phyloP scores from a whole-genome alignment of 2,797 vertebrate genomes.

The Sebastes hubbsi region DNA sequence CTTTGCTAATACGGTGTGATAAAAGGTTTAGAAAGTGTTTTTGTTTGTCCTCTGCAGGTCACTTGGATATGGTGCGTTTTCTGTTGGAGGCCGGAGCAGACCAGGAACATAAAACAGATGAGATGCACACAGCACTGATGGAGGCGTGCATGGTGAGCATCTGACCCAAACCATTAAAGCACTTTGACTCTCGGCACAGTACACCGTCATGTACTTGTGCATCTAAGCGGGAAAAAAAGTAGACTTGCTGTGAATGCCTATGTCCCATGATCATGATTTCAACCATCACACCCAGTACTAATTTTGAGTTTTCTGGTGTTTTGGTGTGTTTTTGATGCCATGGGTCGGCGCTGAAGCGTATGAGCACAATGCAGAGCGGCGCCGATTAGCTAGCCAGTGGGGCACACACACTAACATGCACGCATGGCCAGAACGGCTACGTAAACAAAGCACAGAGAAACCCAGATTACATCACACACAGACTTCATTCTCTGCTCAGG shows the following conservation, averaged over 20 bases:
- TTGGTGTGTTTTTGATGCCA: no score
- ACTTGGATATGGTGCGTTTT: constrained; percentile 99
- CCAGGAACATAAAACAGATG: constrained; percentile 99
- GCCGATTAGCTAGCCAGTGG: no score
- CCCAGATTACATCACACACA: no score
- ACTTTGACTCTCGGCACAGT: not conserved
- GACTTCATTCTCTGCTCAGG: no score
- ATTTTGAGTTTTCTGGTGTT: not conserved
- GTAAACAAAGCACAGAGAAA: no score
- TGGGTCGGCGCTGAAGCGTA: no score
- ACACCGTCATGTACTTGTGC: not conserved
- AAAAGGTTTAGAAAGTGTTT: not conserved
- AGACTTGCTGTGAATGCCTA: not conserved
- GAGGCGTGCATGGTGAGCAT: constrained; percentile 98
- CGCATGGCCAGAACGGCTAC: no score
- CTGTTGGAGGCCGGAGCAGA: constrained; percentile 98
- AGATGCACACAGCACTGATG: constrained; percentile 99
- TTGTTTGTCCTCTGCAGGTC: constrained; percentile 83
- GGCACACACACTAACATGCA: no score
- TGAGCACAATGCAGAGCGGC: no score
- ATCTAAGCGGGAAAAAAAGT: no score
- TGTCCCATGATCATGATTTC: not conserved
- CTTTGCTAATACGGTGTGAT: not conserved
- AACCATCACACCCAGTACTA: not conserved
- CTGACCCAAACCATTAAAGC: constrained; percentile 51